Evolutionary conservation across 2,797 vertebrate species (phyloP), one percentile per base, ranked within the genome.

Genomic region (Cottoperca gobio): DNA sequence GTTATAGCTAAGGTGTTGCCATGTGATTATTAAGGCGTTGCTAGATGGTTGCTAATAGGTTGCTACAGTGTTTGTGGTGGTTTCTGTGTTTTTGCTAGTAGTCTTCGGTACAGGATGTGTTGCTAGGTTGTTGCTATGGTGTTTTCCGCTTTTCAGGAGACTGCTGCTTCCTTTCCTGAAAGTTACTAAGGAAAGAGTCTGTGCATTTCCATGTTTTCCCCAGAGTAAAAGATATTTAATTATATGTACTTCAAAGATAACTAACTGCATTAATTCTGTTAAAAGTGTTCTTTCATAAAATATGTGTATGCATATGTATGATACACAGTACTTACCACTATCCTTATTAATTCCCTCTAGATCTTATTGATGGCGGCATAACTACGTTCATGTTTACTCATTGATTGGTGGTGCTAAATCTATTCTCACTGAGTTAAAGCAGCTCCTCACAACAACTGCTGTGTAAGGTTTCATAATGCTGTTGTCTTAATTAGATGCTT

Each of bases 401-500:
- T n/a, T 72, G 50, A 66, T 46, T 55, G 26, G 57, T 75, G 19
- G 63, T 62, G 17, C 17, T 17, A 63, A 60, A 63, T 54, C 5
- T 23, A 21, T 48, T 73, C 39, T 65, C 5, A 33, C 40, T 75
- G 68, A 78, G 79, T 76, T 63, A 35, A 85, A 85, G 62, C 39
- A 67, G 45, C 49, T 69, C 55, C 59, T 31, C 53, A 76, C 5
- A 86, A 63, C 48, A 76, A 80, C 48, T 70, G 58, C 81, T 81
- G 48, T 64, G 68, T 77, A 76, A 73, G 67, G 68, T 83, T 86
- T 85, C 63, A 84, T 81, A 73, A 83, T 71, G 16, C 79, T 58
- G 61, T 86, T 54, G 61, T 86, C 77, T 78, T 88, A 91, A 93
- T 93, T 82, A 85, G 71, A 89, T 84, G 75, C 66, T 81, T 79